Conservation (phyloP, 2,113 vertebrate species). For the Hydropotes inermis region DNA sequence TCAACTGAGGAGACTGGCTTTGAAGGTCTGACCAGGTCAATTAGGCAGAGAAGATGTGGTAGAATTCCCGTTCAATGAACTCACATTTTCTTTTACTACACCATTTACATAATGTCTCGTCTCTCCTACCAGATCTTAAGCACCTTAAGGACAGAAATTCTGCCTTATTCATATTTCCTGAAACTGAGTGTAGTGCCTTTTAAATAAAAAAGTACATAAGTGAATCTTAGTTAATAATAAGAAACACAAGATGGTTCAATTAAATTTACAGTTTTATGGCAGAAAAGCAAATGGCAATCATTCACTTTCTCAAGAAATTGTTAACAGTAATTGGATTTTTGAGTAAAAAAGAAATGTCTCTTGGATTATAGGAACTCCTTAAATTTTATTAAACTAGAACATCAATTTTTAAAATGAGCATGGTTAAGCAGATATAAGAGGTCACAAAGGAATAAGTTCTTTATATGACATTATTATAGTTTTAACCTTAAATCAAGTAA, state of each 20-base stretch:
- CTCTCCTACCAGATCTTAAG: neutral
- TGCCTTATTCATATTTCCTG: neutral
- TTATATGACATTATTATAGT: conserved; percentile 3
- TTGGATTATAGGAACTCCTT: neutral
- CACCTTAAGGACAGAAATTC: conserved; percentile 24
- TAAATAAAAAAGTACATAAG: conserved; percentile 23
- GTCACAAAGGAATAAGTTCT: conserved; percentile 25
- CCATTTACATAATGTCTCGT: neutral
- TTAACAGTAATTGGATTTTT: conserved; percentile 34
- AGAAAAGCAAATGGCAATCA: conserved; percentile 42
- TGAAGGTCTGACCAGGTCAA: neutral
- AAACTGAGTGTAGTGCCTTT: neutral
- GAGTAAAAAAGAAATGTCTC: conserved; percentile 27
- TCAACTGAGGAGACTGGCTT: neutral
- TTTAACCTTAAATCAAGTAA: conserved; percentile 26
- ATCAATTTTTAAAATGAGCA: conserved; percentile 49
- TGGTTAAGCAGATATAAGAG: conserved; percentile 10
- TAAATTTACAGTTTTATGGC: conserved; percentile 26
- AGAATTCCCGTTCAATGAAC: neutral
- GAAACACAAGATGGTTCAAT: conserved; percentile 20
- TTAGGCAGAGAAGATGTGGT: neutral
- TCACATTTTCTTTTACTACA: neutral
- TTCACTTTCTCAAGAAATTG: conserved; percentile 32
- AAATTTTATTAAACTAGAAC: conserved; percentile 49
- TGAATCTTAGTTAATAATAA: conserved; percentile 31